phyloP scores from a whole-genome alignment of 1,140 invertebrate species.

The Diachasmimorpha longicaudata region DNA sequence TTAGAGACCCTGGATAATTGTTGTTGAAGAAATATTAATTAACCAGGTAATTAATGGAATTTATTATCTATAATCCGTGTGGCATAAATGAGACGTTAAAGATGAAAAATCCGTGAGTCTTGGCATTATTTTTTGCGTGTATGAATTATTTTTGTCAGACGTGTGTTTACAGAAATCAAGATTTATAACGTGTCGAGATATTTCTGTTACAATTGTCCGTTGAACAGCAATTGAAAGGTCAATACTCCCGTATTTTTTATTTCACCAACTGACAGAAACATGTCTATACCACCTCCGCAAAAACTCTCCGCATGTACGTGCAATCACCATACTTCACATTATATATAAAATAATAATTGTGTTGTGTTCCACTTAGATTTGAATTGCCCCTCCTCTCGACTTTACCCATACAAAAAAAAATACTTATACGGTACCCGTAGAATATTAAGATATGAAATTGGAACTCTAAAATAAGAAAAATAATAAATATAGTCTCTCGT shows the following conservation, averaged over 20 bases:
- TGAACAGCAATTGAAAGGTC: not conserved
- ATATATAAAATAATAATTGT: conserved; percentile 3
- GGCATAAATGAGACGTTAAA: too few relatives aligned
- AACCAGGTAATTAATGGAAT: too few relatives aligned
- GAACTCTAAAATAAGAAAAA: too few relatives aligned
- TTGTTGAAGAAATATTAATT: not conserved
- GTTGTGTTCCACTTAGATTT: conserved; percentile 30
- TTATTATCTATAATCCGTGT: too few relatives aligned
- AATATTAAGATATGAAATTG: too few relatives aligned
- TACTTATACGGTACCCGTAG: too few relatives aligned
- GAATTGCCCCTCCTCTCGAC: not conserved
- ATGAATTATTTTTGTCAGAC: too few relatives aligned
- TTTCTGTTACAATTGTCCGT: not conserved
- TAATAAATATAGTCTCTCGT: too few relatives aligned
- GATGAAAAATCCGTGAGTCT: too few relatives aligned
- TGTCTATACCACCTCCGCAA: not conserved
- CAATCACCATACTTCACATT: conserved; percentile 31
- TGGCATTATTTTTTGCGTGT: too few relatives aligned
- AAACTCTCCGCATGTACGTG: conserved; percentile 5
- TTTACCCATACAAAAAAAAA: too few relatives aligned
- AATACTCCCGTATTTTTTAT: not conserved
- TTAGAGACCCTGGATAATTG: not conserved
- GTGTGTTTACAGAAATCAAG: not conserved
- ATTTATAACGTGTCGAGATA: not conserved
- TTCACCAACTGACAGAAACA: not conserved